Percentiles rank a stretch among this genome's conserved stretches.
Evolutionary conservation across 23 tunicate species (phyloP).

Genomic region (Corella eumyota): DNA sequence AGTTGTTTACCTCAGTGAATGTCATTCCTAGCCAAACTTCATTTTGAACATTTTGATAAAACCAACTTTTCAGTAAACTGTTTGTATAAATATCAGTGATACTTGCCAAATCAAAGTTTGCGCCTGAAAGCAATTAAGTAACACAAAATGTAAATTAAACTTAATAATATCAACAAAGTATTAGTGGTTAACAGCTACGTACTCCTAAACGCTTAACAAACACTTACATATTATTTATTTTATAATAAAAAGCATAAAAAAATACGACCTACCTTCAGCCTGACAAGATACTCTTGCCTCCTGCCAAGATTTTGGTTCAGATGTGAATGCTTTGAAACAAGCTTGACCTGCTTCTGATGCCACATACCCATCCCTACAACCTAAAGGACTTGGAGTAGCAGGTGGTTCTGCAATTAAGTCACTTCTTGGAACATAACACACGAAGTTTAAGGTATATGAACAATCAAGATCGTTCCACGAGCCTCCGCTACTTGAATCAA

Average conservation of each 20-base stretch:
- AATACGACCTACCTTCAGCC: conserved; percentile 24
- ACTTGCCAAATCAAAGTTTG: conserved; percentile 49
- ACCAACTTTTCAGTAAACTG: conserved; percentile 78
- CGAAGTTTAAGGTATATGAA: conserved; percentile 8
- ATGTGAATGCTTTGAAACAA: conserved; percentile 48
- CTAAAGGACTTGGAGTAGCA: conserved; percentile 25
- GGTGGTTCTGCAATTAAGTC: conserved; percentile 22
- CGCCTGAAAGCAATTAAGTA: conserved; percentile 16
- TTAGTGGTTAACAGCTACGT: too few relatives aligned
- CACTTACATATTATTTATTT: too few relatives aligned
- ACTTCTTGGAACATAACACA: conserved; percentile 40
- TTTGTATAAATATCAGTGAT: conserved; percentile 58
- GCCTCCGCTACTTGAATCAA: conserved; percentile 14
- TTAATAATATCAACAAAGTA: not conserved
- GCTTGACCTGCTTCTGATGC: conserved; percentile 31
- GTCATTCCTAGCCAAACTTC: conserved; percentile 74
- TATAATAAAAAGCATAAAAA: not conserved
- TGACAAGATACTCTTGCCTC: conserved; percentile 50
- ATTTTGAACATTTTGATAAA: conserved; percentile 37
- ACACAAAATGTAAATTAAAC: not conserved
- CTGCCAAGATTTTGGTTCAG: conserved; percentile 26
- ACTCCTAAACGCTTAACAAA: too few relatives aligned
- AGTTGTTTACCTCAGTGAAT: conserved; percentile 18
- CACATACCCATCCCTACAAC: conserved; percentile 39
- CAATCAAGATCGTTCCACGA: conserved; percentile 59